Conservation (phyloP, 2,797 vertebrate genomes). For the Pseudomugil gertrudae region DNA sequence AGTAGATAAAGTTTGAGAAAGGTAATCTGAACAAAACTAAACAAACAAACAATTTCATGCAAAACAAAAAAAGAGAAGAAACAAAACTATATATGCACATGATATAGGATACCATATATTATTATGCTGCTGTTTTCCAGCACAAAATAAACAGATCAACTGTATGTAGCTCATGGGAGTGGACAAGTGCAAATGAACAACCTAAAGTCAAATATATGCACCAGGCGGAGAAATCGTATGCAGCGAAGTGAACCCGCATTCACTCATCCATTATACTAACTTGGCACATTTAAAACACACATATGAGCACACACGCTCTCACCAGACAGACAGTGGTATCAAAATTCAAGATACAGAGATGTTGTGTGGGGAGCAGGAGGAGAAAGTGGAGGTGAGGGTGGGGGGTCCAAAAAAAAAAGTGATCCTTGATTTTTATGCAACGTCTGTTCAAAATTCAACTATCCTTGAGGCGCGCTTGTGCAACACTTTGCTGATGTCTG, state of each 20-base stretch:
- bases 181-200: constrained; percentile 51
- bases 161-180: constrained; percentile 42
- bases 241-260: constrained; percentile 56
- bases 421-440: constrained; percentile 88
- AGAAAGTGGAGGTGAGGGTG: background rate
- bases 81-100: too few relatives aligned
- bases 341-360: constrained; percentile 53
- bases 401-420: constrained; percentile 34
- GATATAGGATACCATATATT: background rate
- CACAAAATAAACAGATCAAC: constrained; percentile 68
- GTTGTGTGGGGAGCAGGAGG: constrained; percentile 12
- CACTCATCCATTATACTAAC: constrained; percentile 64
- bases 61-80: too few relatives aligned
- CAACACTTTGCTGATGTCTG: constrained; percentile 88
- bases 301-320: constrained; percentile 23
- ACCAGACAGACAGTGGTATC: constrained; percentile 41
- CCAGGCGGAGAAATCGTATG: constrained; percentile 47
- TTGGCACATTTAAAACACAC: constrained; percentile 60
- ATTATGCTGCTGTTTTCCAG: constrained; percentile 52
- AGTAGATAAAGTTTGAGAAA: too few relatives aligned
- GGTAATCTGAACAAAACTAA: too few relatives aligned
- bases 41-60: too few relatives aligned
- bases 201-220: constrained; percentile 50
- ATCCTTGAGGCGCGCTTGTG: constrained; percentile 87
- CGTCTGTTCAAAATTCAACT: constrained; percentile 86